A percentile compares a stretch with the other conserved stretches of the same genome.
Conservation (phyloP, 1,140 invertebrate species). For the Microplitis mediator region DNA sequence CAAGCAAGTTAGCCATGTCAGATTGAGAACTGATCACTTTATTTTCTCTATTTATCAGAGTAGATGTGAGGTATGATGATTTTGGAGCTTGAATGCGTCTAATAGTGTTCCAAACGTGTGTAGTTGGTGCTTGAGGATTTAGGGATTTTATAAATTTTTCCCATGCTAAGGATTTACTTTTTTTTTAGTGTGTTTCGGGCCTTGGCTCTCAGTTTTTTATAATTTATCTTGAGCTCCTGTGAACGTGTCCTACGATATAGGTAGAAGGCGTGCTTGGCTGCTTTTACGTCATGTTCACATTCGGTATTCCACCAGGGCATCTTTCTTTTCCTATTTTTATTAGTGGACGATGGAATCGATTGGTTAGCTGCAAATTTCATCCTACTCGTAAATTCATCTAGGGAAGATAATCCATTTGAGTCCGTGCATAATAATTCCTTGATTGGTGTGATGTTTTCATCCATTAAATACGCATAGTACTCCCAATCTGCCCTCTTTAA, state of each 20-base stretch:
- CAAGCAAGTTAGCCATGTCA: too few relatives aligned
- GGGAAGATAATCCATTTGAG: too few relatives aligned
- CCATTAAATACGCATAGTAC: not conserved
- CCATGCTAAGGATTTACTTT: not conserved
- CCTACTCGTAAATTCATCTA: too few relatives aligned
- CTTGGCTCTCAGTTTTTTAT: conserved; percentile 27
- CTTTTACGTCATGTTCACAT: conserved; percentile 39
- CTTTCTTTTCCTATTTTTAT: conserved; percentile 29
- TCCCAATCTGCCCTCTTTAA: not conserved
- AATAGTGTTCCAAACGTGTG: too few relatives aligned
- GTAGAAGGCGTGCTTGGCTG: conserved; percentile 40
- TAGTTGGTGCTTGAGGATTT: too few relatives aligned
- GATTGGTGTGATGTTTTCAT: not conserved
- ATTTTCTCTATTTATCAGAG: too few relatives aligned
- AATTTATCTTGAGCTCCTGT: conserved; percentile 13
- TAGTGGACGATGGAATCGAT: not conserved
- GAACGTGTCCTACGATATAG: conserved; percentile 33
- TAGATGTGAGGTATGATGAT: too few relatives aligned
- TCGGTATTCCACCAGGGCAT: conserved; percentile 48
- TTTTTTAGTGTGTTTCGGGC: conserved; percentile 20
- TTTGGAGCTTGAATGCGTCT: too few relatives aligned
- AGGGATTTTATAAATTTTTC: too few relatives aligned
- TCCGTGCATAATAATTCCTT: not conserved
- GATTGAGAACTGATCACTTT: too few relatives aligned
- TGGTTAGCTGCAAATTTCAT: too few relatives aligned